Percentiles rank a stretch among this genome's conserved stretches.
phyloP scores from a whole-genome alignment of 2,888 invertebrate genomes.

The Phortica okadai region DNA sequence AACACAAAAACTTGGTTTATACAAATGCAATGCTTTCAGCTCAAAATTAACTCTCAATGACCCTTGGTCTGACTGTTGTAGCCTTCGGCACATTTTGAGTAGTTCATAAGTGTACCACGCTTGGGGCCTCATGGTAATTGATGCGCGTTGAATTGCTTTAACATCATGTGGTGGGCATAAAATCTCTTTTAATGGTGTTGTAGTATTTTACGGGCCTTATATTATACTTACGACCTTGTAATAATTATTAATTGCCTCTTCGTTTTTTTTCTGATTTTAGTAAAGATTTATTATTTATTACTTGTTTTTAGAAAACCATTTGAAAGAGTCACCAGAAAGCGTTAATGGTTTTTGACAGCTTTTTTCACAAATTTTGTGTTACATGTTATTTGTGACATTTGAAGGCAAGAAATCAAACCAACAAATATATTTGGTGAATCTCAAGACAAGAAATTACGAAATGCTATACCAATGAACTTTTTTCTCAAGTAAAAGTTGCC shows the following conservation, averaged over 20 bases:
- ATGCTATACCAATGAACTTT: no score
- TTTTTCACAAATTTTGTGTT: no score
- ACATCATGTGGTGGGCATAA: background rate
- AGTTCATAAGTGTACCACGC: background rate
- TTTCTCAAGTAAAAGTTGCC: no score
- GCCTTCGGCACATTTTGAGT: slow-evolving; percentile 13
- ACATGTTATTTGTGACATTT: no score
- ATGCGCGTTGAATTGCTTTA: slow-evolving; percentile 23
- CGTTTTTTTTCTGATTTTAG: background rate
- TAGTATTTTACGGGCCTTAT: slow-evolving; percentile 1
- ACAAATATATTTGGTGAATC: no score
- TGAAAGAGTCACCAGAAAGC: no score
- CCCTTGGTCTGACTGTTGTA: slow-evolving; percentile 21
- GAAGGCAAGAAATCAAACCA: no score
- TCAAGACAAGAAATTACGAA: no score
- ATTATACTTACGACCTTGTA: slow-evolving; percentile 46
- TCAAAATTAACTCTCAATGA: background rate
- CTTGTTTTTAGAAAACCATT: no score
- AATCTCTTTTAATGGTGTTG: background rate
- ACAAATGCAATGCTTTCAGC: background rate
- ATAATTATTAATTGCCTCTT: slow-evolving; percentile 18
- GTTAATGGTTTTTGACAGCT: no score
- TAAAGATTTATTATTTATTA: no score
- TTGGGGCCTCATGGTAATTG: slow-evolving; percentile 38
- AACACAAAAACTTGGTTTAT: background rate